These are phyloP conservation scores for Drosophila rufa DNA, from an alignment of 1,140 invertebrate genomes.

Conservation along the genomic window DNA sequence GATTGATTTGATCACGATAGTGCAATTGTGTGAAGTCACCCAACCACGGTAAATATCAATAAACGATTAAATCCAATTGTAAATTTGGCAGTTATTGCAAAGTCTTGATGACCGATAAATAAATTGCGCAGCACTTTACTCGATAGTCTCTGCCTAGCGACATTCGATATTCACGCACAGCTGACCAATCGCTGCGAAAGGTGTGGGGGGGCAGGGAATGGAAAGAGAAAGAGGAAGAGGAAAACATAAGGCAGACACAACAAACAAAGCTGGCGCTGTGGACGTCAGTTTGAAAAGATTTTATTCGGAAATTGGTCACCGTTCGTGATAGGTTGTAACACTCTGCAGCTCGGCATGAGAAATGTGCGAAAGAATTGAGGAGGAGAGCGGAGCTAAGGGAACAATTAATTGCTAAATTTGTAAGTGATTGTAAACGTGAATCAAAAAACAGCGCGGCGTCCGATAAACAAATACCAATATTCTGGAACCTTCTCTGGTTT, in stretches of 20 bases:
- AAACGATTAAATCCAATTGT: neutral
- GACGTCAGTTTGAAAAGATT: constrained; percentile 12
- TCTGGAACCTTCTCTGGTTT: constrained; percentile 21
- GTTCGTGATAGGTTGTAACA: constrained; percentile 11
- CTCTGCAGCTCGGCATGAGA: constrained; percentile 3
- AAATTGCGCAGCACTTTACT: too few relatives aligned
- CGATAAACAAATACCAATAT: neutral
- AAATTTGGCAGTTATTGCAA: neutral
- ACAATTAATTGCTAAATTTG: constrained; percentile 22
- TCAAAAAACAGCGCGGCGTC: neutral
- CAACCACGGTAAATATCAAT: neutral
- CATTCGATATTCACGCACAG: constrained; percentile 3
- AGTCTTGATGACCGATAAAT: neutral
- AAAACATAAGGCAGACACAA: constrained; percentile 32
- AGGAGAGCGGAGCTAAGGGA: neutral
- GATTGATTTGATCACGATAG: too few relatives aligned
- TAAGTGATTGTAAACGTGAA: constrained; percentile 22
- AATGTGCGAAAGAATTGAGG: neutral
- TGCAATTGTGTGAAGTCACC: too few relatives aligned
- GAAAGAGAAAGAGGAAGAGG: neutral
- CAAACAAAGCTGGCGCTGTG: constrained; percentile 48
- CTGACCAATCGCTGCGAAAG: constrained; percentile 2
- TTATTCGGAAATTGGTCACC: constrained; percentile 27
- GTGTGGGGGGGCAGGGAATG: neutral
- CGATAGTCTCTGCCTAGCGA: constrained; percentile 5